Evolutionary conservation across 2,888 invertebrate species (phyloP).

Genomic region (Agriopis leucophaearia): DNA sequence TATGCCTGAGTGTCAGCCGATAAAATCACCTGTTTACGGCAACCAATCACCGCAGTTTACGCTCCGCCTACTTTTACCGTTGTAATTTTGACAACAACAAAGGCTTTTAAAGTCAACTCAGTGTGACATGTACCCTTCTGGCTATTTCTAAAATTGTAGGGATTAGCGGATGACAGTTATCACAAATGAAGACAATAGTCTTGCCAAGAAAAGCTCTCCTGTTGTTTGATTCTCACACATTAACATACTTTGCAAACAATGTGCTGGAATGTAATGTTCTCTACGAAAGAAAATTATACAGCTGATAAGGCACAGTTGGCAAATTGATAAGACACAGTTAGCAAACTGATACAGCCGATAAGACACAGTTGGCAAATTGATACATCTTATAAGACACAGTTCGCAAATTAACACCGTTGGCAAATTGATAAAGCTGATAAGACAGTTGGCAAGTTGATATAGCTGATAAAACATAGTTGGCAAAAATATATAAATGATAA

Average conservation of each 20-base stretch:
- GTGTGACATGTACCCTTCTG: neutral
- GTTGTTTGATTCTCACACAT: neutral
- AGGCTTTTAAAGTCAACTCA: slow-evolving; percentile 15
- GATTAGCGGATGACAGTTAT: neutral
- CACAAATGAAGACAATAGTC: neutral
- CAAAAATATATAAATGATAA: too few relatives aligned
- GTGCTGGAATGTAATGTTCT: neutral
- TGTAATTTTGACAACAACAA: slow-evolving; percentile 22
- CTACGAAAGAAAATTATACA: neutral
- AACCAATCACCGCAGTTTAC: slow-evolving; percentile 32
- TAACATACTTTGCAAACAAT: neutral
- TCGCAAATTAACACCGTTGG: too few relatives aligned
- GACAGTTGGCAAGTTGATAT: too few relatives aligned
- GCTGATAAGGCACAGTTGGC: too few relatives aligned
- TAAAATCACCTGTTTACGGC: slow-evolving; percentile 39
- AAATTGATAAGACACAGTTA: too few relatives aligned
- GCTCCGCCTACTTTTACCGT: slow-evolving; percentile 28
- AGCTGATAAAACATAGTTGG: too few relatives aligned
- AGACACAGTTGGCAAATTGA: too few relatives aligned
- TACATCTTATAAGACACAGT: too few relatives aligned
- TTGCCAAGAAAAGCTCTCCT: neutral
- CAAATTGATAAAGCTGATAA: too few relatives aligned
- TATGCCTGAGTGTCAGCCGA: slow-evolving; percentile 25
- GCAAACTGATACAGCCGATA: too few relatives aligned
- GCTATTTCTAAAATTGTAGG: slow-evolving; percentile 13